phyloP scores from a whole-genome alignment of 2,888 invertebrate genomes.

The Hypolimnas misippus region DNA sequence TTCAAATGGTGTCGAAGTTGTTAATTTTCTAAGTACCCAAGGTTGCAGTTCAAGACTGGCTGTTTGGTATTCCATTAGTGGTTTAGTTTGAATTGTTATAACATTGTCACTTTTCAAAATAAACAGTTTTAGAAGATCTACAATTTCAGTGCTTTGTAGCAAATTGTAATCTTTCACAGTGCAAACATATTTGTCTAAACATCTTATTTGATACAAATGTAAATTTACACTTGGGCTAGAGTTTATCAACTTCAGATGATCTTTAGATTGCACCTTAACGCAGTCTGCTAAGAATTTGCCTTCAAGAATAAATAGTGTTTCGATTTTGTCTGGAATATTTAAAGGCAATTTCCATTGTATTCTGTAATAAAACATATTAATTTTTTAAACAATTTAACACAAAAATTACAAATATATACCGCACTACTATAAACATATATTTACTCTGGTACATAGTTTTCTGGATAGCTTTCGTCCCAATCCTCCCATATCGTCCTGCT shows the following conservation, averaged over 20 bases:
- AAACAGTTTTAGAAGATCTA: constrained; percentile 62
- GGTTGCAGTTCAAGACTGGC: constrained; percentile 48
- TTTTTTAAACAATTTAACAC: too few relatives aligned
- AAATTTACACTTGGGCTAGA: constrained; percentile 60
- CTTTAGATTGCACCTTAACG: constrained; percentile 47
- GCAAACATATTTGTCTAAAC: constrained; percentile 60
- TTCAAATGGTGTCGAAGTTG: constrained; percentile 49
- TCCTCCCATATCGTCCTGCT: constrained; percentile 75
- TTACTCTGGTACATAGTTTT: constrained; percentile 50
- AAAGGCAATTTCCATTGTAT: constrained; percentile 57
- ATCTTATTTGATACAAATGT: constrained; percentile 57
- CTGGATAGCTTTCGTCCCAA: constrained; percentile 65
- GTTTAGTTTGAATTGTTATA: constrained; percentile 64
- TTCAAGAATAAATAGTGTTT: constrained; percentile 68
- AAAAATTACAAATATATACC: too few relatives aligned
- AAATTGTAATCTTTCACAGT: constrained; percentile 67
- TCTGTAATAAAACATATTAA: constrained; percentile 59
- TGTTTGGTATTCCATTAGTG: constrained; percentile 69
- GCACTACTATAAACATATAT: background rate
- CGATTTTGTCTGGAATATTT: constrained; percentile 52
- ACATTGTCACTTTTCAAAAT: constrained; percentile 59
- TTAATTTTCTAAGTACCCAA: constrained; percentile 59
- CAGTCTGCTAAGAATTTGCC: constrained; percentile 69
- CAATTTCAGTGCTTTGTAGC: constrained; percentile 66
- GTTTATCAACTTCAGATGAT: constrained; percentile 55